phyloP scores from a whole-genome alignment of 2,797 vertebrate species.

The Kryptopterus vitreolus region DNA sequence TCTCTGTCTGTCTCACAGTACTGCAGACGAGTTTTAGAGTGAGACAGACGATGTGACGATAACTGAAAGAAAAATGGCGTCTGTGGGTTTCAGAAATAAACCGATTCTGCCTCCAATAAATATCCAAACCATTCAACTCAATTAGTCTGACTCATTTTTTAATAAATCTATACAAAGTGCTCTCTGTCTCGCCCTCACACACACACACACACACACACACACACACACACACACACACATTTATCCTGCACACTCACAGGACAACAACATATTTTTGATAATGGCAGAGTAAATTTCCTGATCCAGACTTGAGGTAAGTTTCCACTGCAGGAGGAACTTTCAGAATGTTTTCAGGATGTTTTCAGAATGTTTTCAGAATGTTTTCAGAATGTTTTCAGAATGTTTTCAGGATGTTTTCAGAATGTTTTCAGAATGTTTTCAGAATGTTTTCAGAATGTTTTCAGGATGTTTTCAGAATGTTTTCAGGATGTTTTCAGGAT shows the following conservation, averaged over 20 bases:
- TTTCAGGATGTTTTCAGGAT: no score
- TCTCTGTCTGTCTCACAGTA: no score
- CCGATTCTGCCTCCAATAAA: neutral
- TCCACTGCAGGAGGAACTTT: neutral
- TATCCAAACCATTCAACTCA: neutral
- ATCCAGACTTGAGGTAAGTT: neutral
- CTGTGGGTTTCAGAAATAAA: neutral
- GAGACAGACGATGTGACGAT: no score
- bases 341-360: neutral
- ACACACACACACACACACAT: no score
- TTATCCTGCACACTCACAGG: neutral
- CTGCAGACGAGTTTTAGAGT: no score
- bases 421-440: no score
- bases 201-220: neutral
- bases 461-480: no score
- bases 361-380: neutral
- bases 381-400: no score
- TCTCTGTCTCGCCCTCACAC: neutral
- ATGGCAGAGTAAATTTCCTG: neutral
- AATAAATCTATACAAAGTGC: neutral
- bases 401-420: no score
- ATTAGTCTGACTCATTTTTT: neutral
- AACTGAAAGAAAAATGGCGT: neutral
- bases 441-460: no score
- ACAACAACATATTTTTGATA: neutral